A percentile compares a stretch with the other conserved stretches of the same genome.
phyloP scores from a whole-genome alignment of 2,888 invertebrate genomes.

The Blomia tropicalis region DNA sequence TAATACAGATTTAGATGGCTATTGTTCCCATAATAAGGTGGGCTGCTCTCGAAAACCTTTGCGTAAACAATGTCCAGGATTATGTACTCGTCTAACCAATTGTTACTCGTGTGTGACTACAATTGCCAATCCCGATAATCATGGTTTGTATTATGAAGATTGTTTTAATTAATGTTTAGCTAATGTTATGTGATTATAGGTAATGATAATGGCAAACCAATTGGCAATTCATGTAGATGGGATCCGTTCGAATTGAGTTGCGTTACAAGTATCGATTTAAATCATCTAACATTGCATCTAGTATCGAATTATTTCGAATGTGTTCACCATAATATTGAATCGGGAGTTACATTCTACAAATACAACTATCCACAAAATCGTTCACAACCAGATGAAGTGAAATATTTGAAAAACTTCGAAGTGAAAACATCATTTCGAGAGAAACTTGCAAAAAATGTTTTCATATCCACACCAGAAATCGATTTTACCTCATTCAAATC shows the following conservation, averaged over 20 bases:
- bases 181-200: too few species aligned
- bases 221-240: not conserved
- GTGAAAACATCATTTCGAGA: conserved; percentile 53
- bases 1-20: not conserved
- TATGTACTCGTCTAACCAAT: conserved; percentile 71
- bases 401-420: conserved; percentile 66
- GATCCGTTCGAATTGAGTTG: not conserved
- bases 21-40: not conserved
- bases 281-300: not conserved
- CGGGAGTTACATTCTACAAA: conserved; percentile 71
- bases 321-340: conserved; percentile 48
- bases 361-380: conserved; percentile 73
- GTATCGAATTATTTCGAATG: conserved; percentile 44
- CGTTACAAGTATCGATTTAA: not conserved
- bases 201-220: too few species aligned
- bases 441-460: conserved; percentile 30
- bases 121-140: conserved; percentile 38
- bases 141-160: not conserved
- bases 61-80: conserved; percentile 36
- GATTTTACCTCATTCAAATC: conserved; percentile 25
- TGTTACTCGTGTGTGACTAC: conserved; percentile 78
- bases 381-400: conserved; percentile 66
- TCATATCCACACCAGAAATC: not conserved
- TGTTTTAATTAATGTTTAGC: not conserved
- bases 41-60: not conserved